Evolutionary conservation across 2,888 invertebrate species (phyloP), one percentile per base, ranked within the genome.

Genomic region (Saturnia pavonia): DNA sequence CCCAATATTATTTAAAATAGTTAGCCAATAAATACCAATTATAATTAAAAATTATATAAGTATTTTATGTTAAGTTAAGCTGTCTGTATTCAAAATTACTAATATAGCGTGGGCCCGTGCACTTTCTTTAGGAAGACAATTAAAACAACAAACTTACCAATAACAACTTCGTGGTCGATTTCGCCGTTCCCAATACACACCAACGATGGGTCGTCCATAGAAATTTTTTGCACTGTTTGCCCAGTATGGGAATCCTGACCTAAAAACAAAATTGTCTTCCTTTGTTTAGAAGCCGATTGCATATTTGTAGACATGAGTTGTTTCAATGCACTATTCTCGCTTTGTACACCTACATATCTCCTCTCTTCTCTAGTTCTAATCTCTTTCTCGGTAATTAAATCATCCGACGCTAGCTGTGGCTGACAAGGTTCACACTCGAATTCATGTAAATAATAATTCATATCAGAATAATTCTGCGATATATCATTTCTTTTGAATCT

Each of bases 221-320:
- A 82, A 72, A 93, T 92, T 74, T 90, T 91, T 79, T 93, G 92
- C n/a, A 92, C 86, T 0, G 92, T 92, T 76, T 90, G 89, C 0
- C 91, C 92, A 0, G 79, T 82, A n/a, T 86, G 81, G 0, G 88
- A 86, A 65, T 91, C 86, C 54, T 88, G 84, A 0, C 91, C 93
- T 6, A 90, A 75, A 70, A 88, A 92, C 73, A 92, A 67, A 70
- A 94, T 92, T 1, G 92, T 91, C 78, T 90, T 91, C 71, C 87
- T 82, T 72, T 91, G 91, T 72, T 90, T 89, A 0, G 89, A 85
- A 51, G 82, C 73, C 0, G 88, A 85, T 75, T 91, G 90, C 27
- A 90, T 88, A 22, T 88, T 88, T 0, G 88, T 76, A 0, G 92
- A 91, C 91, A 93, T 91, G 11, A 94, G 77, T 76, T 93, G 93